These are phyloP conservation scores for Phalacrocorax brasilianus DNA, from an alignment of 2,113 vertebrate genomes.

Conservation along the genomic window DNA sequence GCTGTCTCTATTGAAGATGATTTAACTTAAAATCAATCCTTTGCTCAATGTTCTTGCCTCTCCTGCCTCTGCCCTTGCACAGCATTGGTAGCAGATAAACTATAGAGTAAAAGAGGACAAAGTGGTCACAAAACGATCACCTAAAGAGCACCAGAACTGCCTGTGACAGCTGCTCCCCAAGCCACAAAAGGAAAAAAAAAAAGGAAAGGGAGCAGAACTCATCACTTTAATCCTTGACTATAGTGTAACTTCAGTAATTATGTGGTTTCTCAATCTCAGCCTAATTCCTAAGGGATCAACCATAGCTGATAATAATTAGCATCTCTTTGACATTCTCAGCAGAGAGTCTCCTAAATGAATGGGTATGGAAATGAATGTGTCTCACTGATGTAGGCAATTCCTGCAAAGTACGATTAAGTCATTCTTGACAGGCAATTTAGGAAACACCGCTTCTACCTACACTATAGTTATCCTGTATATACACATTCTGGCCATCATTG, in stretches of 20 bases:
- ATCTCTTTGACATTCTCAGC: constrained; percentile 16
- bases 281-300: background rate
- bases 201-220: background rate
- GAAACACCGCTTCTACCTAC: background rate
- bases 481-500: background rate
- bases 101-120: background rate
- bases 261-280: background rate
- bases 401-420: constrained; percentile 15
- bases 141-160: background rate
- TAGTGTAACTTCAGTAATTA: background rate
- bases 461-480: background rate
- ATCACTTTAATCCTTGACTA: background rate
- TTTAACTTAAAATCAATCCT: background rate
- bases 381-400: background rate
- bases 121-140: background rate
- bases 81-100: background rate
- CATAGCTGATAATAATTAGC: constrained; percentile 12
- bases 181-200: background rate
- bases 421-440: constrained; percentile 5
- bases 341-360: background rate
- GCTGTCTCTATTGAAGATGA: background rate
- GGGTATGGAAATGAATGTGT: background rate
- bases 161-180: background rate
- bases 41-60: background rate
- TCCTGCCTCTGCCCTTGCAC: background rate